Percentiles rank a stretch among this genome's conserved stretches.
Evolutionary conservation across 2,113 vertebrate genomes (phyloP).

Genomic region (Siphamia tubifer): DNA sequence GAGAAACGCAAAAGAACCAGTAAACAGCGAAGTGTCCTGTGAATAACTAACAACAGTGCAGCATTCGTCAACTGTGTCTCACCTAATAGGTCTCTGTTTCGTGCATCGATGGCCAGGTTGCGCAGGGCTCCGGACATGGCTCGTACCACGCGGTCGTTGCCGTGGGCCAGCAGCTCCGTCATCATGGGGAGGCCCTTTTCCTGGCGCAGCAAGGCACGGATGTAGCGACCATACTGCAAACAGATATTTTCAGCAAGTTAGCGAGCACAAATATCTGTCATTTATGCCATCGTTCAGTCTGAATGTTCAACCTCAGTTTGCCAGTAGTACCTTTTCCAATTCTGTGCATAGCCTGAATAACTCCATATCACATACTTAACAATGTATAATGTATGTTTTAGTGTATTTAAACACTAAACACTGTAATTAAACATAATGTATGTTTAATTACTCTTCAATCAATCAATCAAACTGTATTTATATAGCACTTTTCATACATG

Average conservation of each 20-base stretch:
- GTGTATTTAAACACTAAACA: too few species aligned
- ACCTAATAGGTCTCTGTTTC: constrained; percentile 94
- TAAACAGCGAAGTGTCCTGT: not conserved
- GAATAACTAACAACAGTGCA: not conserved
- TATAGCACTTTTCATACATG: too few species aligned
- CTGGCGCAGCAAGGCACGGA: constrained; percentile 87
- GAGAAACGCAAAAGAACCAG: not conserved
- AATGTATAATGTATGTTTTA: too few species aligned
- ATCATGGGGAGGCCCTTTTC: constrained; percentile 92
- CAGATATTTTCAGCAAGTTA: not conserved
- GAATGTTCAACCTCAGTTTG: too few species aligned
- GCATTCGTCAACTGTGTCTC: constrained; percentile 34
- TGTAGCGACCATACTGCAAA: constrained; percentile 88
- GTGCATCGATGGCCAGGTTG: constrained; percentile 91
- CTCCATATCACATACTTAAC: too few species aligned
- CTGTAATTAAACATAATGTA: too few species aligned
- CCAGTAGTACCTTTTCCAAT: too few species aligned
- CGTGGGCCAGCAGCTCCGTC: constrained; percentile 86
- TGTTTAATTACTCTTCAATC: too few species aligned
- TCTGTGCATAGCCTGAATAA: too few species aligned
- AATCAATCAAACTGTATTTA: too few species aligned
- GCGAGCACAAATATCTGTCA: not conserved
- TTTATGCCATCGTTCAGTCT: too few species aligned
- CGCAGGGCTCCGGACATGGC: constrained; percentile 93
- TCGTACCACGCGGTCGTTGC: constrained; percentile 91